Base-by-base conservation (phyloP, 2,888 invertebrate genomes). In the Erebia ligea region DNA sequence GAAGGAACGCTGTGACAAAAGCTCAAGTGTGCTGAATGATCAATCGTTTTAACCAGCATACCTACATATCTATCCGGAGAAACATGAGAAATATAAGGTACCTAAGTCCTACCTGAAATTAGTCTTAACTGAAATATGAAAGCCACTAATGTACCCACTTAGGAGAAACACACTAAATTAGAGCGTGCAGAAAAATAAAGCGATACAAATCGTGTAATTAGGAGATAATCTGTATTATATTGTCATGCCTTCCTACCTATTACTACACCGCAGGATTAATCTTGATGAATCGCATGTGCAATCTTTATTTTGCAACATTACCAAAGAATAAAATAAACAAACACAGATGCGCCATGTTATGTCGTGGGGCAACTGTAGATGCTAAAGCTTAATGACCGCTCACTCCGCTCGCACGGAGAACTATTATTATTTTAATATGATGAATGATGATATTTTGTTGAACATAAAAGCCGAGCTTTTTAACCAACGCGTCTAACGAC, bases 201-300 rank as follows among this genome's bases (percentile, higher is more conserved):
- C 58, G 58, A 67, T 67, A 25, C 48, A n/a, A 67, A 67, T 67
- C 48, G 25, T 58, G 45, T 34, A 67, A 67, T 67, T 67, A 67
- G 45, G 17, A 56, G 56, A 67, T 67, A 52, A 81, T 17, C 52
- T 84, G 82, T 86, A 86, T 90, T 89, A 84, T 79, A 91, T 89
- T 90, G 90, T 91, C 84, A 82, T 81, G 82, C 86, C 68, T 74
- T 74, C 70, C 91, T 90, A 88, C 89, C 88, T 78, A 83, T 91
- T 91, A 86, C 90, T 79, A 86, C 88, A 91, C 85, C 78, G 78
- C 78, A 77, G 82, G 86, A 89, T 87, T 87, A 86, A 90, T 90
- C 87, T 83, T 86, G 89, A 90, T 90, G 88, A 83, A 83, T 84
- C 83, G 81, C 71, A 74, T 75, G 73, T 84, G 86, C 85, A 87